phyloP scores from a whole-genome alignment of 1,140 invertebrate species.

The Drosophila yakuba region DNA sequence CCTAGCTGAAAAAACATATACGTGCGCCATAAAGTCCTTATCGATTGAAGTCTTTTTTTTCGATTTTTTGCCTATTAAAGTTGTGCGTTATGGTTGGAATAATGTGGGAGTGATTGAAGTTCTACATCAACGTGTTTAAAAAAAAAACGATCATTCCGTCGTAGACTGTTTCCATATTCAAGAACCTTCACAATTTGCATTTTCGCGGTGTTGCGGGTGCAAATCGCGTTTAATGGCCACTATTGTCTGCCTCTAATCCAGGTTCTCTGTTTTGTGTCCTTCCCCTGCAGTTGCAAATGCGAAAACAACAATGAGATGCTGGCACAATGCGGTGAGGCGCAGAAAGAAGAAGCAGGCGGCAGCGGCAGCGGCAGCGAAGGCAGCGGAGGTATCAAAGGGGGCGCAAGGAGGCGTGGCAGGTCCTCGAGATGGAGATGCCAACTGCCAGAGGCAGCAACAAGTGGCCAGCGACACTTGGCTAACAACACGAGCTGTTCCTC shows the following conservation, averaged over 20 bases:
- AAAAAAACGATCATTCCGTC: too few species aligned
- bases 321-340: conserved; percentile 92
- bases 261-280: conserved; percentile 8
- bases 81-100: conserved; percentile 1
- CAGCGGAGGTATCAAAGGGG: conserved; percentile 3
- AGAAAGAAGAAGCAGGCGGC: conserved; percentile 49
- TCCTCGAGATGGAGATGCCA: conserved; percentile 15
- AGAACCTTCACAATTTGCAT: too few species aligned
- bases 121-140: too few species aligned
- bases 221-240: conserved; percentile 1
- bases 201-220: too few species aligned
- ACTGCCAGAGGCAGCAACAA: conserved; percentile 64
- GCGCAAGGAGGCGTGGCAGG: background rate
- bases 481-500: conserved; percentile 34
- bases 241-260: conserved; percentile 13
- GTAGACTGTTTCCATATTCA: too few species aligned
- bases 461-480: conserved; percentile 47
- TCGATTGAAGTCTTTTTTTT: conserved; percentile 19
- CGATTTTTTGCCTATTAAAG: background rate
- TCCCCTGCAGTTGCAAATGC: conserved; percentile 68
- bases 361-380: conserved; percentile 8
- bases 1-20: conserved; percentile 8
- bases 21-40: conserved; percentile 8
- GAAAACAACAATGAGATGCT: conserved; percentile 84
- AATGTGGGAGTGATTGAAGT: background rate